Base-by-base conservation (phyloP, 2,797 vertebrate genomes). In the Anas acuta region DNA sequence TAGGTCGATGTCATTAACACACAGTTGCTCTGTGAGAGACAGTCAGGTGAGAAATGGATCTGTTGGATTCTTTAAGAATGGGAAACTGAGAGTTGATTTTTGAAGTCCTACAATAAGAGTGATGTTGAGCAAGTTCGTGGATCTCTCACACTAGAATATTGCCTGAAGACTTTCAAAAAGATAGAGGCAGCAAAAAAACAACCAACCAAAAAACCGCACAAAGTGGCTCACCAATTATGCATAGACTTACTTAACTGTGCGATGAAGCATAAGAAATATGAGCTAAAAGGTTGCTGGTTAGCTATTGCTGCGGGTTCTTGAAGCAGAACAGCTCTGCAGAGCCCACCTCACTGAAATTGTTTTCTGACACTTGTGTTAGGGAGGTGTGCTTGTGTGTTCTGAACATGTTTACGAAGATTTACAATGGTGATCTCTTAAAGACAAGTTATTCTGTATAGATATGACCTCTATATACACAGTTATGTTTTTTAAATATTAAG, bases 201-300 rank as follows among this genome's bases (percentile, higher is more conserved):
- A 25, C 49, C 49, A 51, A 51, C 49, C 49, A 51, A 51, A 51
- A 51, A 51, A 25, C 4, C 23, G 7, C 49, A 25, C 14, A 7
- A 51, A 62, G 30, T 67, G 86, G 18, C 23, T 3, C 0, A 39
- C 11, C 0, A 0, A 41, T 76, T 87, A 57, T 80, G 65, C 35
- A 8, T 41, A 58, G 33, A n/a, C 32, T 77, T 53, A 47, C 57
- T 84, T 87, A 32, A 53, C 58, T 81, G 60, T 81, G 61, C n/a
- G 15, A 23, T 33, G 33, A 74, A 60, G 22, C 19, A 23, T 65
- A 45, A 61, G 37, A 66, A 78, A 84, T 88, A 70, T 58, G 18
- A 90, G 13, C 37, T 78, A 9, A 21, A 94, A 72, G 16, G 37
- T 20, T 9, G 32, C 73, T 30, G 18, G 89, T 49, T 66, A 73